Conservation (phyloP, 2,888 invertebrate species). For the Lasioglossum calceatum region DNA sequence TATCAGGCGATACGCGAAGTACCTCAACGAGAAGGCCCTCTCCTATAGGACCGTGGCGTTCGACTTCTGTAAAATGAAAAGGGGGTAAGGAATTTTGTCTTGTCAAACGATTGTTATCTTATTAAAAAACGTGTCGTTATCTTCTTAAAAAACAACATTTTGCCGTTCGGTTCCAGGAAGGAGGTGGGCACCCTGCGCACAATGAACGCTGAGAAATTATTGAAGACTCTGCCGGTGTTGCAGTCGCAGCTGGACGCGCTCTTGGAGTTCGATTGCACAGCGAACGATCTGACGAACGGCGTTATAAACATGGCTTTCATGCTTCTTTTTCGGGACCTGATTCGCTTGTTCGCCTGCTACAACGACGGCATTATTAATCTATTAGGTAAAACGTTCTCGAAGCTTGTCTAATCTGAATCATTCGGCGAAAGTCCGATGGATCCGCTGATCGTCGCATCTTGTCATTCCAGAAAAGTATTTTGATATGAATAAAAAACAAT, state of each 20-base stretch:
- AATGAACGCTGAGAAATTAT: slow-evolving; percentile 98
- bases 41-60: slow-evolving; percentile 99
- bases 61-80: slow-evolving; percentile 99
- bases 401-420: not conserved
- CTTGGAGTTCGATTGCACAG: slow-evolving; percentile 98
- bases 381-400: slow-evolving; percentile 86
- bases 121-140: not conserved
- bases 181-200: slow-evolving; percentile 98
- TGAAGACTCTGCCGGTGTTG: slow-evolving; percentile 97
- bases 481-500: slow-evolving; percentile 99
- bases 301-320: slow-evolving; percentile 99
- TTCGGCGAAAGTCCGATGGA: slow-evolving; percentile 88
- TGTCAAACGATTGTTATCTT: not conserved
- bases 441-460: not conserved
- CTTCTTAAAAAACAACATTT: not conserved
- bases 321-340: slow-evolving; percentile 99
- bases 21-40: slow-evolving; percentile 99
- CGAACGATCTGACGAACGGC: slow-evolving; percentile 98
- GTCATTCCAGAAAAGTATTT: slow-evolving; percentile 95
- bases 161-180: slow-evolving; percentile 87
- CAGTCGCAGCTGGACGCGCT: slow-evolving; percentile 98
- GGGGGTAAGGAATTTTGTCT: slow-evolving; percentile 90
- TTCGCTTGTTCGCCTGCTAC: slow-evolving; percentile 99
- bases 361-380: slow-evolving; percentile 99
- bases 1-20: slow-evolving; percentile 99